phyloP scores from a whole-genome alignment of 2,113 vertebrate species.

The Larimichthys polyactis region DNA sequence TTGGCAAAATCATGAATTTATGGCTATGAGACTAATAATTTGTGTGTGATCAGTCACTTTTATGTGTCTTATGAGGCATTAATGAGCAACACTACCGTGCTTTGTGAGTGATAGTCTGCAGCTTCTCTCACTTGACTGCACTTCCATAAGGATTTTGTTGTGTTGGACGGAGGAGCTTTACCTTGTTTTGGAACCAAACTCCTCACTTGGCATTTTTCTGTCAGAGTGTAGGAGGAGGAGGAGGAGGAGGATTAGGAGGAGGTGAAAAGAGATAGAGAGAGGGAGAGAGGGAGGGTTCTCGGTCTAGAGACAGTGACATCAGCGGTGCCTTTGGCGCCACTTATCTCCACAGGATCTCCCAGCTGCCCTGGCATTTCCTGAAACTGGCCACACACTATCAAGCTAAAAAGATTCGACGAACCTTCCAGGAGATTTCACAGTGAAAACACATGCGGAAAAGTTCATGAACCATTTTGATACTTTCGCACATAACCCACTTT shows the following conservation, averaged over 20 bases:
- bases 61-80: neutral
- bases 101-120: neutral
- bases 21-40: neutral
- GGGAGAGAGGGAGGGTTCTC: slow-evolving; percentile 16
- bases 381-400: slow-evolving; percentile 38
- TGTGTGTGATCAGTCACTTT: neutral
- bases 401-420: slow-evolving; percentile 19
- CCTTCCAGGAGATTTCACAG: slow-evolving; percentile 1
- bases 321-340: slow-evolving; percentile 71
- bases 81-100: neutral
- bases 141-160: slow-evolving; percentile 6
- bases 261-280: neutral
- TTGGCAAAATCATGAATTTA: no score
- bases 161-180: slow-evolving; percentile 18
- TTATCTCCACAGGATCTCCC: slow-evolving; percentile 78
- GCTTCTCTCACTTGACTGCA: slow-evolving; percentile 6
- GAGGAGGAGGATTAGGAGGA: neutral
- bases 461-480: neutral
- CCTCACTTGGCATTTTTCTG: slow-evolving; percentile 46
- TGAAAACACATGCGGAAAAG: neutral
- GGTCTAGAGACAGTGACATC: slow-evolving; percentile 67
- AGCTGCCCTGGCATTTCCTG: slow-evolving; percentile 78
- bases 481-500: no score
- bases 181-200: slow-evolving; percentile 53
- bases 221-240: slow-evolving; percentile 24